These are phyloP conservation scores for Myiozetetes cayanensis DNA, from an alignment of 2,113 vertebrate genomes.

Conservation along the genomic window DNA sequence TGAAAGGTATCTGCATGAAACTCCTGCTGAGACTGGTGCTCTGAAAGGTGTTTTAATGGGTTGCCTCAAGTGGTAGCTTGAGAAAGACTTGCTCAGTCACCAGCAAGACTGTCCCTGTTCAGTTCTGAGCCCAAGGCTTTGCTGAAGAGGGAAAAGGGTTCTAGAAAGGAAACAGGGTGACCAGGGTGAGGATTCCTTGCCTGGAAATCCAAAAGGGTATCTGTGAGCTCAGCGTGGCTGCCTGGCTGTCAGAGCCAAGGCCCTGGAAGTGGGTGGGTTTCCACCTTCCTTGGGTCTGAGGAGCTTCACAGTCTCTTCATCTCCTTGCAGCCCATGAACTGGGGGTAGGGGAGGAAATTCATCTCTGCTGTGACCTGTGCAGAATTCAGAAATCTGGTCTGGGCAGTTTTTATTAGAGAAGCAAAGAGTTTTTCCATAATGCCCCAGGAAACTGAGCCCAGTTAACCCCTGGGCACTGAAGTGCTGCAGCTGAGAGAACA, in stretches of 20 bases:
- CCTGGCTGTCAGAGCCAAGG: background rate
- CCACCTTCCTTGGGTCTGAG: background rate
- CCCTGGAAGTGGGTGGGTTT: background rate
- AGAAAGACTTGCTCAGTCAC: background rate
- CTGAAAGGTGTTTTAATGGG: background rate
- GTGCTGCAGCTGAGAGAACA: background rate
- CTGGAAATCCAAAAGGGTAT: background rate
- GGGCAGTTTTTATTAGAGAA: background rate
- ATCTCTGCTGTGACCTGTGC: constrained; percentile 24
- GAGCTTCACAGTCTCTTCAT: background rate
- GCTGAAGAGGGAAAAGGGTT: background rate
- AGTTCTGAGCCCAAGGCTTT: background rate
- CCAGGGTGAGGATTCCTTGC: background rate
- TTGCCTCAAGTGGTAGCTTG: background rate
- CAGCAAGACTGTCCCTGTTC: background rate
- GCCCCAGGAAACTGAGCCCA: background rate
- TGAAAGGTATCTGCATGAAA: background rate
- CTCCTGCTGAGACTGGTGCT: background rate
- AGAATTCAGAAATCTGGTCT: background rate
- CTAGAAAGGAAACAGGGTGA: background rate
- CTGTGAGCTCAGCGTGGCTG: background rate
- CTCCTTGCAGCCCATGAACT: constrained; percentile 74
- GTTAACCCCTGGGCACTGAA: background rate
- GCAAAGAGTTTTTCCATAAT: constrained; percentile 1
- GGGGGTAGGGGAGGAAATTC: constrained; percentile 58